These are phyloP conservation scores for Hydrolagus affinis DNA, from an alignment of 2,113 vertebrate genomes.

Conservation along the genomic window DNA sequence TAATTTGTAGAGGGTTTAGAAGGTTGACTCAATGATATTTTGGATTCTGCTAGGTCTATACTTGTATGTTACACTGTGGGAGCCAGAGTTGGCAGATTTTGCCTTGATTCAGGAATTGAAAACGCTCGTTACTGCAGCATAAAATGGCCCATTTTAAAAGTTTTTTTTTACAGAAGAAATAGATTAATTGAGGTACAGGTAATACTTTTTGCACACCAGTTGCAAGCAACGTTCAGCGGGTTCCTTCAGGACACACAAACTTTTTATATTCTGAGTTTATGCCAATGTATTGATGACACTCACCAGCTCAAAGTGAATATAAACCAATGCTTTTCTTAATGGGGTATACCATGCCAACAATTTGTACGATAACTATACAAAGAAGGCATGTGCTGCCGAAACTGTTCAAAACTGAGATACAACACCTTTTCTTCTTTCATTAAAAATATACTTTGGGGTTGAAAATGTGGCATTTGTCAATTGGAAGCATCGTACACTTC, in stretches of 20 bases:
- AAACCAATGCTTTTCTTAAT: too few relatives aligned
- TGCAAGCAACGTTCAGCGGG: neutral
- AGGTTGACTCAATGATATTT: neutral
- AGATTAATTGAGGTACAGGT: neutral
- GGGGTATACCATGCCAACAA: too few relatives aligned
- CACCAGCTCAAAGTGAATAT: too few relatives aligned
- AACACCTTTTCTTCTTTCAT: too few relatives aligned
- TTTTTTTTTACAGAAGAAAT: neutral
- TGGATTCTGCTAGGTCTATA: neutral
- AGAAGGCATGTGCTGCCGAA: too few relatives aligned
- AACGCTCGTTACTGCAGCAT: neutral
- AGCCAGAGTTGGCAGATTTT: neutral
- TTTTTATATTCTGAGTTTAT: neutral
- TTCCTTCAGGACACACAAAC: neutral
- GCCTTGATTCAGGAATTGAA: neutral
- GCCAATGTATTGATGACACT: neutral
- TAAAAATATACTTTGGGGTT: too few relatives aligned
- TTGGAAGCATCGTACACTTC: too few relatives aligned
- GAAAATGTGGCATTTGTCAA: too few relatives aligned
- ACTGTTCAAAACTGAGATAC: too few relatives aligned
- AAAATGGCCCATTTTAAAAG: neutral
- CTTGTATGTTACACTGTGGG: neutral
- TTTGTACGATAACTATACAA: too few relatives aligned
- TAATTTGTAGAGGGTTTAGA: neutral
- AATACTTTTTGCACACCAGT: constrained; percentile 2